Evolutionary conservation across 1,140 invertebrate species (phyloP).

Genomic region (Trinorchestia longiramus): DNA sequence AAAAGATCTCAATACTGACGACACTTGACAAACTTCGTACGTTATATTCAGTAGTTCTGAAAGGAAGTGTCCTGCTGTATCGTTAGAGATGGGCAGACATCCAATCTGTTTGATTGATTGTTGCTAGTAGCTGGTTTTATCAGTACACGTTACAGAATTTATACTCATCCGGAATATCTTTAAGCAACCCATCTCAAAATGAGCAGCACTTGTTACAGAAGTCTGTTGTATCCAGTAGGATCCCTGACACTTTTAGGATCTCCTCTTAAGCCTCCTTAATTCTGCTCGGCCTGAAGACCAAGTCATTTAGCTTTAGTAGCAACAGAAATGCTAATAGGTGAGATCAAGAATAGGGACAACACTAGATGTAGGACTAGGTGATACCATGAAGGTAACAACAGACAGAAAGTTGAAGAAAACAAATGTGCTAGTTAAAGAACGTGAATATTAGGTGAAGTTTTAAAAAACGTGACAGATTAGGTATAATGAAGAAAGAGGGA

Average conservation of each 20-base stretch:
- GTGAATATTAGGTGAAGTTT: neutral
- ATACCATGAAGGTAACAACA: neutral
- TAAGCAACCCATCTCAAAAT: neutral
- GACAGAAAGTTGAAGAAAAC: neutral
- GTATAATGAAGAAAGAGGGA: neutral
- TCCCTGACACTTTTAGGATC: neutral
- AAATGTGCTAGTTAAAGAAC: neutral
- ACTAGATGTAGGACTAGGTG: too few species aligned
- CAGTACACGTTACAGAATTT: neutral
- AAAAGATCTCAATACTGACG: too few species aligned
- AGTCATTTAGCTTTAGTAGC: too few species aligned
- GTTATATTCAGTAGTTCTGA: too few species aligned
- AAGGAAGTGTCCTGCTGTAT: too few species aligned
- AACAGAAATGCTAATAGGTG: too few species aligned
- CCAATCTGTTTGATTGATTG: too few species aligned
- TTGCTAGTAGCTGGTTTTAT: neutral
- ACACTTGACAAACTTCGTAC: too few species aligned
- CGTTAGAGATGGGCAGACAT: too few species aligned
- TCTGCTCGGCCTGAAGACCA: neutral
- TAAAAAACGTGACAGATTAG: neutral
- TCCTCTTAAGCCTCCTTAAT: neutral
- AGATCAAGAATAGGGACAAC: too few species aligned
- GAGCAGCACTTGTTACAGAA: neutral
- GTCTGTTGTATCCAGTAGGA: neutral
- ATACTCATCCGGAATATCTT: neutral